A percentile compares a stretch with the other conserved stretches of the same genome.
phyloP scores from a whole-genome alignment of 2,888 invertebrate species.

The Onthophagus sagittarius region DNA sequence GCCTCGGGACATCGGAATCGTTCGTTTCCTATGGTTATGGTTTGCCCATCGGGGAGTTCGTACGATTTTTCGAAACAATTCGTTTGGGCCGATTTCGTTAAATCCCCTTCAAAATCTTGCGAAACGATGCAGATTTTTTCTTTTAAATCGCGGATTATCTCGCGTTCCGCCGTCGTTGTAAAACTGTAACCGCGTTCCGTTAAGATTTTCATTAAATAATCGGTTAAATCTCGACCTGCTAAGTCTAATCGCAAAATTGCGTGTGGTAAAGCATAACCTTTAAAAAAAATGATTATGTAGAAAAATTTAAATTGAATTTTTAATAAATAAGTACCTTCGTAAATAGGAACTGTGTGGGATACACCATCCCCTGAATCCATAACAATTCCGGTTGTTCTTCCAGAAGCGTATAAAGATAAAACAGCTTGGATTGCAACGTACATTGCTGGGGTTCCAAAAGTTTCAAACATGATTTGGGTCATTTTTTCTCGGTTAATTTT shows the following conservation, averaged over 20 bases:
- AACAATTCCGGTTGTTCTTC: conserved; percentile 70
- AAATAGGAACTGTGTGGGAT: conserved; percentile 71
- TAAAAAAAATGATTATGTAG: conserved; percentile 19
- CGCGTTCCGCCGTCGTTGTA: conserved; percentile 46
- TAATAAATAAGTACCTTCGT: conserved; percentile 53
- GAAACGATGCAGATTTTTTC: conserved; percentile 74
- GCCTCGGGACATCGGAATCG: conserved; percentile 84
- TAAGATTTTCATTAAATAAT: conserved; percentile 47
- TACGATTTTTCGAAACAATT: conserved; percentile 65
- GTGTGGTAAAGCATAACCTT: conserved; percentile 47
- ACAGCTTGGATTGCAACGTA: conserved; percentile 74
- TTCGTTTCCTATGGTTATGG: conserved; percentile 72
- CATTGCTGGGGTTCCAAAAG: conserved; percentile 59
- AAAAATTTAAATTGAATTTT: not conserved
- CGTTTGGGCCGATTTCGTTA: conserved; percentile 59
- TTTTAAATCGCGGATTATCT: conserved; percentile 52
- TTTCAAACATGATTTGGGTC: conserved; percentile 64
- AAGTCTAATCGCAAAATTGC: conserved; percentile 47
- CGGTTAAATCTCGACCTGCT: conserved; percentile 47
- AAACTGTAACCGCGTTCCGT: conserved; percentile 48
- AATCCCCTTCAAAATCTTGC: conserved; percentile 55
- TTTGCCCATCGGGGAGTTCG: conserved; percentile 47
- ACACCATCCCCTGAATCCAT: conserved; percentile 72
- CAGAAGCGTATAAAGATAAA: conserved; percentile 68
- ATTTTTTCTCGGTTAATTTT: conserved; percentile 79